Base-by-base conservation (phyloP, 1,140 invertebrate species). In the Conopomorpha cramerella region DNA sequence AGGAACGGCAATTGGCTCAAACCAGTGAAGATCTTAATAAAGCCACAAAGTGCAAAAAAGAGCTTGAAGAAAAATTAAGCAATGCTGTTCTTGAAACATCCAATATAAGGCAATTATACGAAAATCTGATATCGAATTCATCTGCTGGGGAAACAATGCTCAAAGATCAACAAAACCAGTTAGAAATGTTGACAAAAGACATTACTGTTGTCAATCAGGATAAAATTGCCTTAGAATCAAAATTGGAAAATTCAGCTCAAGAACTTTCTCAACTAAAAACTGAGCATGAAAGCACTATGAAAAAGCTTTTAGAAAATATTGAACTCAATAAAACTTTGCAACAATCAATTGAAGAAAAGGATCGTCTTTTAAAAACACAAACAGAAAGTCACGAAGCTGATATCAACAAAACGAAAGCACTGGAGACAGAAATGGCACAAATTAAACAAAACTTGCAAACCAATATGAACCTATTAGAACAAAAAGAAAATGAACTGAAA, bases 1-100 rank as follows among this genome's bases (percentile, higher is more conserved):
- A 78, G 54, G 58, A 77, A 32, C 68, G 78, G 1, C 76, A 80
- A 58, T 66, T 84, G 13, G 43, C 62, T 34, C 65, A 78, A 28
- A 65, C 81, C 16, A 78, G 71, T 30, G 60, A 72, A 42, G 72
- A 82, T 41, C 60, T 82, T n/a, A 77, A 61, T 41, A 68, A 76
- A 51, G 71, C 73, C 14, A 60, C 59, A 35, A 71, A 77, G 42
- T 62, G 57, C 46, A 78, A 74, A 52, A 65, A 76, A 32, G 55
- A 61, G 43, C 35, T 77, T 27, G 77, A 79, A 50, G 71, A 78
- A 44, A 65, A 67, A 39, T 41, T 73, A 16, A 77, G 67, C 48
- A 57, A 39, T 25, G 49, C 42, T 36, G 36, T 46, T 19, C 25
- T 63, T 34, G 71, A 78, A 45, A 48, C 40, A 3, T 49, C 54